These are phyloP conservation scores for Graptemys geographica DNA, from an alignment of 2,797 vertebrate genomes.

Conservation along the genomic window DNA sequence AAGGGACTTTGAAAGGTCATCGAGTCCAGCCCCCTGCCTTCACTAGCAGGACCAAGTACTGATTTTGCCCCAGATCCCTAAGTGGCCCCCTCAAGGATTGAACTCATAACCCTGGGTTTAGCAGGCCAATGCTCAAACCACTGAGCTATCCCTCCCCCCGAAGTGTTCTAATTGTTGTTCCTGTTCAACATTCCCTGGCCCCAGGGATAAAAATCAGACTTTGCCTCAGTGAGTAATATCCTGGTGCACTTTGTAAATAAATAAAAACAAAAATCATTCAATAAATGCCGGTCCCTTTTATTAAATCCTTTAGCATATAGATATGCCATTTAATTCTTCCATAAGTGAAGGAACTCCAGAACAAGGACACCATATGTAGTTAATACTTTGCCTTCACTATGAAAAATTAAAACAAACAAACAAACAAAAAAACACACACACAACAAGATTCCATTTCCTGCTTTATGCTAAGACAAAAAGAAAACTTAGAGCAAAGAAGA, in stretches of 20 bases:
- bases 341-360: constrained; percentile 72
- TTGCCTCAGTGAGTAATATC: constrained; percentile 69
- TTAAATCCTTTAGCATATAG: constrained; percentile 71
- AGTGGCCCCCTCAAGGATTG: no score
- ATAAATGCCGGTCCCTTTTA: constrained; percentile 77
- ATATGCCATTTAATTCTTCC: constrained; percentile 72
- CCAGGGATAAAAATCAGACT: constrained; percentile 74
- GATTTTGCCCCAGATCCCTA: no score
- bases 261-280: constrained; percentile 79
- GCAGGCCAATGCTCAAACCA: no score
- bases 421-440: not conserved
- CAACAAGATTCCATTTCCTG: constrained; percentile 36
- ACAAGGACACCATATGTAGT: constrained; percentile 64
- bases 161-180: constrained; percentile 57
- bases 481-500: constrained; percentile 70
- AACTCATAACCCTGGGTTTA: no score
- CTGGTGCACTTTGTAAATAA: constrained; percentile 77
- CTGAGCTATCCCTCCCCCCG: no score
- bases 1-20: no score
- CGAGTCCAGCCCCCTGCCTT: no score
- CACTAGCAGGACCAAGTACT: no score
- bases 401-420: no score
- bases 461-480: constrained; percentile 5
- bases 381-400: constrained; percentile 71
- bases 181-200: constrained; percentile 70